Base-by-base conservation (phyloP, 2,888 invertebrate species). In the Lasioglossum leucozonium region DNA sequence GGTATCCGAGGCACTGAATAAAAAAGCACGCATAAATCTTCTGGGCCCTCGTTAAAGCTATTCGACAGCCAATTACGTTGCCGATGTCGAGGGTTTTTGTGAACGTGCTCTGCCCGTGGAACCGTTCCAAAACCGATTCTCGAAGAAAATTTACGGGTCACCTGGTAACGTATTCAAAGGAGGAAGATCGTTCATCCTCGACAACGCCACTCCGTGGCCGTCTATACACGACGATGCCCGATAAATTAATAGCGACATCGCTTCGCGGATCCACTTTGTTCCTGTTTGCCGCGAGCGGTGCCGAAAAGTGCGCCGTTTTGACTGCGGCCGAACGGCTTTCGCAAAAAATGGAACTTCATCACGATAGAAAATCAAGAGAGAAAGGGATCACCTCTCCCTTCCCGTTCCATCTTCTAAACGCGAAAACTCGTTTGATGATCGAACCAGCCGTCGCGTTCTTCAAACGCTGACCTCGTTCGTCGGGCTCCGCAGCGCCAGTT, bases 1-100 rank as follows among this genome's bases (percentile, higher is more conserved):
- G n/a, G n/a, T n/a, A 67, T 67, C 13, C 62, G 62, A 8, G 77
- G 58, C 65, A 62, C 79, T 77, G 83, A 85, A 85, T 85, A 85
- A 90, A 87, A 87, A 90, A 79, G 81, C 83, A 82, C 81, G 90
- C 90, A 90, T 90, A 90, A 90, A 89, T 88, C 91, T 88, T 81
- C 47, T 51, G 10, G 42, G 74, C 65, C 72, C 86, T 90, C 89
- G 89, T 88, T 91, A 88, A 89, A 88, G 86, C 86, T 69, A 89
- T 89, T 90, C 91, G 91, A 88, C 91, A 90, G 91, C 91, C 91
- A 89, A 90, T 90, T 90, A 90, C 85, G 91, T 89, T 82, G 84
- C 86, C 82, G 81, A 82, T 86, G 91, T 88, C 83, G 87, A 89
- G 87, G 77, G 83, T 89, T 90, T 90, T 90, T 89, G 80, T 47